Conservation (phyloP, 2,797 vertebrate species). For the Tadarida brasiliensis region DNA sequence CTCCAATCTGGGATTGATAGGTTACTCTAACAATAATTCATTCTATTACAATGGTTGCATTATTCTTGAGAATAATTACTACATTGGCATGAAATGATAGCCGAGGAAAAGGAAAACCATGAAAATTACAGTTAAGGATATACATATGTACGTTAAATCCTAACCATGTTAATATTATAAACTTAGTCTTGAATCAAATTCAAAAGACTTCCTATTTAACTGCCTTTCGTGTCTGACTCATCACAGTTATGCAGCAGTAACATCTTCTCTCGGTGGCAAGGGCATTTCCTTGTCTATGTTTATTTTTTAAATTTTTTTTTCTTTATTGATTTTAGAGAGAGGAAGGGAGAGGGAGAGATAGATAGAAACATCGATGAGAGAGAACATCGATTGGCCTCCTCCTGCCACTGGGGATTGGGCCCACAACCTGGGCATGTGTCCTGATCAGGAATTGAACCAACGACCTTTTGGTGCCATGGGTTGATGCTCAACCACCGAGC, state of each 20-base stretch:
- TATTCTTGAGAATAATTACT: background rate
- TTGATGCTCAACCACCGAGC: too few species aligned
- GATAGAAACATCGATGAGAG: too few species aligned
- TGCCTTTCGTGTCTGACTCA: constrained; percentile 68
- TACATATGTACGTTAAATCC: background rate
- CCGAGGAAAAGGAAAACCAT: background rate
- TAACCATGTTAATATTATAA: constrained; percentile 14
- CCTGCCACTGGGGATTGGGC: too few species aligned
- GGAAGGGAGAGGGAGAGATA: too few species aligned
- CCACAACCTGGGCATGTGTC: too few species aligned
- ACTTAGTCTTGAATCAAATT: background rate
- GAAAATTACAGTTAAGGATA: background rate
- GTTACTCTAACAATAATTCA: constrained; percentile 46
- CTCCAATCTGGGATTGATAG: background rate
- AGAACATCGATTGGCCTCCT: too few species aligned
- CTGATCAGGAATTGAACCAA: too few species aligned
- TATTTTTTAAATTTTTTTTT: background rate
- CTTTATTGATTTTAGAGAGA: too few species aligned
- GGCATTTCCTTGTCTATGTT: constrained; percentile 64
- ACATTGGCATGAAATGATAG: background rate
- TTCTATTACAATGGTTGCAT: background rate
- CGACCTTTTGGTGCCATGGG: too few species aligned
- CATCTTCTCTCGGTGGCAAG: background rate
- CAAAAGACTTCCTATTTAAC: background rate
- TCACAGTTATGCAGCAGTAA: background rate